These are phyloP conservation scores for Electrophaes corylata DNA, from an alignment of 2,888 invertebrate genomes.

Conservation along the genomic window DNA sequence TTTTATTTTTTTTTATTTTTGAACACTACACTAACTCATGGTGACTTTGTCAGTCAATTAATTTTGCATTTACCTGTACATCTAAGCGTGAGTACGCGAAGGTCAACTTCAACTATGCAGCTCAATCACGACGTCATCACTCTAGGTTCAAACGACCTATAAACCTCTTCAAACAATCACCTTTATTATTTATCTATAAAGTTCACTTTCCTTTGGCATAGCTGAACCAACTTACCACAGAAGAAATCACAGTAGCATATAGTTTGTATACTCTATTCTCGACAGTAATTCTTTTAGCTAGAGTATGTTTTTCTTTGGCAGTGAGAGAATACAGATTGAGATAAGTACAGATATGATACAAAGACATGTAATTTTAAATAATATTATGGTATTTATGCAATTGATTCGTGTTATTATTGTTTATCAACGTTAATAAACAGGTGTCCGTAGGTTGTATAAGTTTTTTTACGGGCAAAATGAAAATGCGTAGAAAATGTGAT, in stretches of 20 bases:
- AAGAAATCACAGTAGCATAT: not conserved
- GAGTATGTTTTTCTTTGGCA: not conserved
- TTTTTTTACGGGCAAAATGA: not conserved
- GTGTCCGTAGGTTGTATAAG: conserved; percentile 4
- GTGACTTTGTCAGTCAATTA: too few relatives aligned
- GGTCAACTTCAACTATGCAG: conserved; percentile 74
- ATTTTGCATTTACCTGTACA: conserved; percentile 48
- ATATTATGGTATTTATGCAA: conserved; percentile 51
- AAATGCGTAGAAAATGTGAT: too few relatives aligned
- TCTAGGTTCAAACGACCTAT: conserved; percentile 40
- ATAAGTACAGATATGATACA: conserved; percentile 21
- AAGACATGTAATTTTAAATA: conserved; percentile 45
- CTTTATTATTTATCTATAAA: conserved; percentile 12
- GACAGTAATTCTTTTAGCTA: not conserved
- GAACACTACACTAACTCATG: too few relatives aligned
- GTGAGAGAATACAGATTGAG: conserved; percentile 1
- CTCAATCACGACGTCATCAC: conserved; percentile 65
- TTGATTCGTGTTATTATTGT: conserved; percentile 30
- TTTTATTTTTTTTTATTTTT: too few relatives aligned
- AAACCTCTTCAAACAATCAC: conserved; percentile 21
- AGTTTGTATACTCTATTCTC: not conserved
- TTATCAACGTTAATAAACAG: conserved; percentile 20
- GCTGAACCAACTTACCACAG: not conserved
- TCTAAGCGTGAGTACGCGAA: conserved; percentile 67
- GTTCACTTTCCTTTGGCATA: not conserved